Conservation (phyloP, 2,888 invertebrate genomes). For the Eudemis profundana region DNA sequence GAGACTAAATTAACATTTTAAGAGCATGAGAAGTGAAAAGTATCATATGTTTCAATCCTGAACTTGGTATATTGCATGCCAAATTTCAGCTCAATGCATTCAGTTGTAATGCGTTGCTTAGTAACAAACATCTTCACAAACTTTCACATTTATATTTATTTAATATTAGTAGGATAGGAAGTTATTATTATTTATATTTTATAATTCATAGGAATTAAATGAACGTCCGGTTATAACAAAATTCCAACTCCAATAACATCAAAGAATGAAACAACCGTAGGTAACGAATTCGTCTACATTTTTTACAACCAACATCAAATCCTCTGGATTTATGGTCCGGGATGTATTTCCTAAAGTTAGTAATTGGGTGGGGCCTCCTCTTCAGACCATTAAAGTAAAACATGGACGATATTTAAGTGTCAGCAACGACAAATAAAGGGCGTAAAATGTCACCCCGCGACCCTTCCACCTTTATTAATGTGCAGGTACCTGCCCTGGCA, state of each 20-base stretch:
- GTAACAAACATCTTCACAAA: no score
- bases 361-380: conserved; percentile 51
- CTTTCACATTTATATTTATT: no score
- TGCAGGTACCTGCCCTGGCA: conserved; percentile 38
- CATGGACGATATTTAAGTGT: conserved; percentile 58
- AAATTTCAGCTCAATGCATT: no score
- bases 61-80: no score
- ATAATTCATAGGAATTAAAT: not conserved
- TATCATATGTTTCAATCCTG: no score
- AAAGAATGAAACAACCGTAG: not conserved
- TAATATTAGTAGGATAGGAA: no score
- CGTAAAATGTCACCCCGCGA: conserved; percentile 53
- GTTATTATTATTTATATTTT: no score
- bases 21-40: no score
- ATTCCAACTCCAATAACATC: not conserved
- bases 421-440: conserved; percentile 56
- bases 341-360: conserved; percentile 37
- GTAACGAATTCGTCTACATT: not conserved
- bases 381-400: conserved; percentile 54
- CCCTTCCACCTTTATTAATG: conserved; percentile 55
- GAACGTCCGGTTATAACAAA: no score
- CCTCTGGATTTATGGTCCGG: not conserved
- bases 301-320: not conserved
- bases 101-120: no score
- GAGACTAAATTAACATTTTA: no score